Evolutionary conservation across 92 coral and sea anemone genomes (phyloP), one percentile per base, ranked within the genome.

Genomic region (Hydrozoanthus gracilis): DNA sequence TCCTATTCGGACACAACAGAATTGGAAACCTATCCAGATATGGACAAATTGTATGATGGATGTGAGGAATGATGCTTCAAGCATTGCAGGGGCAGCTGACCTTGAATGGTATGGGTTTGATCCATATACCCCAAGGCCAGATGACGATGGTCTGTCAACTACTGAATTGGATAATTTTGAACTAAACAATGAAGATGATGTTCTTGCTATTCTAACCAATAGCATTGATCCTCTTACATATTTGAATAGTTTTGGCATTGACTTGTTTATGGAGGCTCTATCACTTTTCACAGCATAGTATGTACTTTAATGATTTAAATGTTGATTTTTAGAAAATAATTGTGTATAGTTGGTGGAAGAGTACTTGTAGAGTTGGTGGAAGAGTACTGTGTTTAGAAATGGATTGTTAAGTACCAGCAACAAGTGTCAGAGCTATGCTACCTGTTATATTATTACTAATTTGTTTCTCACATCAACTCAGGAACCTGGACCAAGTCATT

Each of bases 41-140:
- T 89, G 91, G 92, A 92, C 92, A 82, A 92, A 92, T 89, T 90
- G 92, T 18, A 82, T 86, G 86, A 27, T 92, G 61, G 94, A 92
- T 69, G 83, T 64, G 9, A 64, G 70, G 70, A 64, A 64, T 64
- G 35, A 64, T 17, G 70, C 27, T 60, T 86, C 74, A 16, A 7
- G 62, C 61, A 86, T 75, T 68, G 35, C 51, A 44, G 51, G 54
- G 58, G 86, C 13, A 8, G 86, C 35, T 77, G 78, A 87, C 69
- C 77, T 87, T 8, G 78, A 51, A 78, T 87, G 89, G 79, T 87
- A 65, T 87, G 84, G 89, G 14, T 78, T 87, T 68, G 89, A 87
- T 73, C 89, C 86, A 78, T 78, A 87, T 79, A 86, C 89, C 50
- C 79, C 89, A 66, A 66, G 89, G 51, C 86, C 89, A 48, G 58